A percentile compares a stretch with the other conserved stretches of the same genome.
phyloP scores from a whole-genome alignment of 2,113 vertebrate genomes.

The Muntiacus muntjak region DNA sequence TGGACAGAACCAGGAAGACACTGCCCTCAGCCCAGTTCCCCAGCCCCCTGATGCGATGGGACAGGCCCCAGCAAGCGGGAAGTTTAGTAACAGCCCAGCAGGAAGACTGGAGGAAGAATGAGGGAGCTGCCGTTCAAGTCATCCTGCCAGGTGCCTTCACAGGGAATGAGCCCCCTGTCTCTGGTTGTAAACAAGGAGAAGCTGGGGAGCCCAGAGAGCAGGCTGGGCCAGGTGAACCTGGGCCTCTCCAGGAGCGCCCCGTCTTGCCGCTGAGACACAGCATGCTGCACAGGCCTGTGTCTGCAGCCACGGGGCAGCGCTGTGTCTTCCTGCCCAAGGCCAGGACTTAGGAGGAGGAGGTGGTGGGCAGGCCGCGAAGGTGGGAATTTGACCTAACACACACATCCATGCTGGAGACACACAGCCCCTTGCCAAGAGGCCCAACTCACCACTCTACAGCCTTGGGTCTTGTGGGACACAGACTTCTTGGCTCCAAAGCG shows the following conservation, averaged over 20 bases:
- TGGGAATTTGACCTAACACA: background rate
- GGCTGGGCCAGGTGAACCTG: background rate
- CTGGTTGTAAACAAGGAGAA: background rate
- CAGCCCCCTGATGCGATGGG: accelerated
- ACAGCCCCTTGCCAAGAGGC: background rate
- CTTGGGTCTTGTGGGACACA: background rate
- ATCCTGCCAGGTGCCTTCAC: accelerated
- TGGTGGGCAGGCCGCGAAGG: background rate
- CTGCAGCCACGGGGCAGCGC: accelerated
- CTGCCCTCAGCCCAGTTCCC: background rate
- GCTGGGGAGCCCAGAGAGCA: background rate
- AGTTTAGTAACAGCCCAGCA: background rate
- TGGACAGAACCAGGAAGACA: background rate
- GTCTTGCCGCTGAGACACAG: accelerated
- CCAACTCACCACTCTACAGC: background rate
- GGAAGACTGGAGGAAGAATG: background rate
- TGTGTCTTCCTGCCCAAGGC: background rate
- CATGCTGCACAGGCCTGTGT: accelerated
- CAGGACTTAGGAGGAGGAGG: background rate
- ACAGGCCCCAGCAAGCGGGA: background rate
- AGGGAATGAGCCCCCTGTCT: background rate
- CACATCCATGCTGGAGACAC: background rate
- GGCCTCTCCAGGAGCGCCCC: background rate
- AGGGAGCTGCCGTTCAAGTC: background rate
- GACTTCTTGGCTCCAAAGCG: background rate